Evolutionary conservation across 2,888 invertebrate genomes (phyloP).

Genomic region (Ochropleura plecta): DNA sequence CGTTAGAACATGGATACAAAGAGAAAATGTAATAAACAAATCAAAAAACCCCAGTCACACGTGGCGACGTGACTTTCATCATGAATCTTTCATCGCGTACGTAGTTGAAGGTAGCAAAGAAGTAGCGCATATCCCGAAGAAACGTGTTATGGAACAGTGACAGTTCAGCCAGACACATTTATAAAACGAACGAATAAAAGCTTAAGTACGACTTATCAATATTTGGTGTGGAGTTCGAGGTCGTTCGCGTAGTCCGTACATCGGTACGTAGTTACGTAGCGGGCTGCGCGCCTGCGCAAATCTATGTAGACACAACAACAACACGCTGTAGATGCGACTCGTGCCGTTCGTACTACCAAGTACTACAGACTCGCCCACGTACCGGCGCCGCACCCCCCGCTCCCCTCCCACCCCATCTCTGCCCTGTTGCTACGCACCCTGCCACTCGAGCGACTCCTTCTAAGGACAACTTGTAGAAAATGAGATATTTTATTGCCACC

Average conservation of each 20-base stretch:
- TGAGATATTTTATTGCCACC: slow-evolving; percentile 66
- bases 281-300: slow-evolving; percentile 84
- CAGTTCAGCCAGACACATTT: slow-evolving; percentile 54
- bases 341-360: slow-evolving; percentile 82
- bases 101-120: slow-evolving; percentile 17
- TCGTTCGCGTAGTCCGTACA: slow-evolving; percentile 69
- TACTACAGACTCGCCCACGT: slow-evolving; percentile 91
- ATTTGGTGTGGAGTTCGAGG: slow-evolving; percentile 82
- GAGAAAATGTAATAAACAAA: slow-evolving; percentile 28
- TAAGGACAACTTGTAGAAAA: slow-evolving; percentile 75
- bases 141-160: slow-evolving; percentile 33
- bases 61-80: slow-evolving; percentile 28
- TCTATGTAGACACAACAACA: slow-evolving; percentile 87
- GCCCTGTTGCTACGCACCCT: slow-evolving; percentile 82
- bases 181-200: slow-evolving; percentile 64
- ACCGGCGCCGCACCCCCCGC: slow-evolving; percentile 70
- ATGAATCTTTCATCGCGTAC: neutral
- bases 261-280: slow-evolving; percentile 60
- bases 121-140: slow-evolving; percentile 31
- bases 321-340: slow-evolving; percentile 82
- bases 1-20: neutral
- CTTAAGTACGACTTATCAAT: slow-evolving; percentile 72
- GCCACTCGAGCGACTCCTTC: slow-evolving; percentile 68
- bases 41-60: slow-evolving; percentile 22
- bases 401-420: slow-evolving; percentile 63